phyloP scores from a whole-genome alignment of 2,113 vertebrate species.

The Nothocercus julius region DNA sequence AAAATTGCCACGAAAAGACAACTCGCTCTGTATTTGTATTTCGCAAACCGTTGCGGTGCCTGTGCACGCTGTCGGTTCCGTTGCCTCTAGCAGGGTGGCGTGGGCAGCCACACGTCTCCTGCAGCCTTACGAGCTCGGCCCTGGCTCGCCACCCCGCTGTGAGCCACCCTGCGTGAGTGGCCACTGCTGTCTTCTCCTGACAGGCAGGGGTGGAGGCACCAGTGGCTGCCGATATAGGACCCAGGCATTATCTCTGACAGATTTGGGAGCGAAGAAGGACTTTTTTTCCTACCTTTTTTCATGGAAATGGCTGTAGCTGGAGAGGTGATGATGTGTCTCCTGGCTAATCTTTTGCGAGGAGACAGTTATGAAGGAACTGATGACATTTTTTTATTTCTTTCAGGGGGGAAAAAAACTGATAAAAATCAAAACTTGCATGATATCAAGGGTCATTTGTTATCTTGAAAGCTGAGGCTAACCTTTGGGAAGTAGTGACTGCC shows the following conservation, averaged over 20 bases:
- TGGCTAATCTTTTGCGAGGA: neutral
- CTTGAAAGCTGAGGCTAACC: neutral
- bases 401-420: neutral
- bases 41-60: neutral
- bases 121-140: neutral
- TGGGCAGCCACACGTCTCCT: neutral
- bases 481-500: neutral
- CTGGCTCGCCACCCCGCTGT: neutral
- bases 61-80: rapidly evolving
- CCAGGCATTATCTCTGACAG: neutral
- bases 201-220: neutral
- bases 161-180: neutral
- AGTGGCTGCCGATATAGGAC: neutral
- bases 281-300: neutral
- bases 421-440: neutral
- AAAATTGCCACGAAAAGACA: neutral
- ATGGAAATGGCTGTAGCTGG: neutral
- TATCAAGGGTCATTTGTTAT: neutral
- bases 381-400: neutral
- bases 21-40: neutral
- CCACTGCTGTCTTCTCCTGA: neutral
- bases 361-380: neutral
- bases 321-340: neutral
- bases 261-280: neutral
- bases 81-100: neutral